A percentile compares a stretch with the other conserved stretches of the same genome.
These are phyloP conservation scores for Asteroscopus sphinx DNA, from an alignment of 2,888 invertebrate genomes.

Conservation along the genomic window DNA sequence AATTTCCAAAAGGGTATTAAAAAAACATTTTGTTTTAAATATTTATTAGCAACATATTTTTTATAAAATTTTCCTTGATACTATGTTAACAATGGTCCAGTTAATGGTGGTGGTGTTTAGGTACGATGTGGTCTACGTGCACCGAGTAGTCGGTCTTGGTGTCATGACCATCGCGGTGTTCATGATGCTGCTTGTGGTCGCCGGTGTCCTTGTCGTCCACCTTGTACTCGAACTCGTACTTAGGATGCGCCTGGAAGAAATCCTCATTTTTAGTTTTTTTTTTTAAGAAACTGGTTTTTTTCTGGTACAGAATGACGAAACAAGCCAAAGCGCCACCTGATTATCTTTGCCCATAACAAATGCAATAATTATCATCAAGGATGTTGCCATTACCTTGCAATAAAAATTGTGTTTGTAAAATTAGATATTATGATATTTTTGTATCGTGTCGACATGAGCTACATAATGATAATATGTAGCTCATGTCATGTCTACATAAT, in stretches of 20 bases:
- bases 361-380: too few species aligned
- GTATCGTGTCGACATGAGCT: too few species aligned
- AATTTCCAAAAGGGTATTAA: background rate
- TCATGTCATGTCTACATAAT: too few species aligned
- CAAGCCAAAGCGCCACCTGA: too few species aligned
- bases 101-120: constrained; percentile 55
- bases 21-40: background rate
- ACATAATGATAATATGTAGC: too few species aligned
- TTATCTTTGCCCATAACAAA: too few species aligned
- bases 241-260: constrained; percentile 65
- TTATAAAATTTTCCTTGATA: constrained; percentile 9
- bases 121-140: constrained; percentile 72
- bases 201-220: constrained; percentile 89
- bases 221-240: constrained; percentile 69
- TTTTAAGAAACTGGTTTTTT: too few species aligned
- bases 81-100: constrained; percentile 14
- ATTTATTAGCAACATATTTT: constrained; percentile 18
- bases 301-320: too few species aligned
- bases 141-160: constrained; percentile 89
- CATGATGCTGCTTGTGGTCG: constrained; percentile 86
- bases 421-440: too few species aligned
- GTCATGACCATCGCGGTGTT: constrained; percentile 87
- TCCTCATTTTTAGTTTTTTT: background rate
- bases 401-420: too few species aligned
- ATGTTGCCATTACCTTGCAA: too few species aligned